Conservation (phyloP, 2,888 invertebrate species). For the Stramonita haemastoma region DNA sequence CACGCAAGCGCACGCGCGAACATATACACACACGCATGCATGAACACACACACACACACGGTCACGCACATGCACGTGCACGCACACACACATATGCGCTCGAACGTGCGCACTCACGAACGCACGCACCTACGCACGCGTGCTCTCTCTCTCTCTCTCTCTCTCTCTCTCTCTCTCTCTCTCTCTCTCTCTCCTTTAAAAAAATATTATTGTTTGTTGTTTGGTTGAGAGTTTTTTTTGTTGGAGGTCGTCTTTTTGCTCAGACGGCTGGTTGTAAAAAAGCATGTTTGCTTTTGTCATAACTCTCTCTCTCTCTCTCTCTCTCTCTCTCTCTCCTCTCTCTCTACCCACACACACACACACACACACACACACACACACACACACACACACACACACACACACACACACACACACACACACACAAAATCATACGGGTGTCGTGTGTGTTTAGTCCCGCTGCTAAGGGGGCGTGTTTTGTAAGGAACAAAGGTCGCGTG, state of each 20-base stretch:
- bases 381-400: background rate
- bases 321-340: background rate
- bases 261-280: background rate
- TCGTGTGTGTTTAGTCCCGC: too few species aligned
- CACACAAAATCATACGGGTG: background rate
- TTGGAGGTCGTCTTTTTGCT: too few species aligned
- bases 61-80: background rate
- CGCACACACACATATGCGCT: background rate
- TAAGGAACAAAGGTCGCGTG: too few species aligned
- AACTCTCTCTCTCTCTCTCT: too few species aligned
- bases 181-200: background rate
- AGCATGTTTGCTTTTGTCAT: background rate
- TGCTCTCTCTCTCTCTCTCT: too few species aligned
- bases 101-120: background rate
- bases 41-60: background rate
- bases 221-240: too few species aligned
- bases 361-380: background rate
- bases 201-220: background rate
- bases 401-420: slow-evolving; percentile 10
- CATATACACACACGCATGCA: background rate
- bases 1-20: too few species aligned
- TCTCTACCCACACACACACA: background rate
- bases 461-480: too few species aligned
- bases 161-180: too few species aligned
- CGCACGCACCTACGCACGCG: background rate